Conservation (phyloP, 2,113 vertebrate species). For the Rhinopomastus cyanomelas region DNA sequence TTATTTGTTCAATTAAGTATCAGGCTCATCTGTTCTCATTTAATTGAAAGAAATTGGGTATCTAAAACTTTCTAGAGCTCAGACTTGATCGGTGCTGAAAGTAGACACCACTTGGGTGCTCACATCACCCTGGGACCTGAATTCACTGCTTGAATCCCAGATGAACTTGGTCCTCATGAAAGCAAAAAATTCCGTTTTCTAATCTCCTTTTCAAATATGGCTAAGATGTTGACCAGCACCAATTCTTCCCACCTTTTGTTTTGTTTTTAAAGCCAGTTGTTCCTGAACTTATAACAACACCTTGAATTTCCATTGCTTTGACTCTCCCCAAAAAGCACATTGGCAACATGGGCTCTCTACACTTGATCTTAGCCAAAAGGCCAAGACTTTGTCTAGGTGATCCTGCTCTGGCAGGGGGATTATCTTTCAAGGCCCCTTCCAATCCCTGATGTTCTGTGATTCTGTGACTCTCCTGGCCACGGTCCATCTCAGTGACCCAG, state of each 20-base stretch:
- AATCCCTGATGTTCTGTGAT: too few species aligned
- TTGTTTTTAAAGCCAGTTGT: neutral
- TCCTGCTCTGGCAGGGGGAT: too few species aligned
- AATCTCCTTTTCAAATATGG: neutral
- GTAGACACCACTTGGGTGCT: neutral
- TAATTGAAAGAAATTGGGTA: neutral
- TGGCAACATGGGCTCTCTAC: rapidly evolving
- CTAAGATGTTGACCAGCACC: neutral
- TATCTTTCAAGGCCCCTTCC: too few species aligned
- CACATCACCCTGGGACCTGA: neutral
- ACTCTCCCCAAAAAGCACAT: neutral
- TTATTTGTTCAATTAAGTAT: neutral
- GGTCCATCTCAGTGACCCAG: neutral
- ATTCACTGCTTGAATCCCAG: neutral
- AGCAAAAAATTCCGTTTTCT: neutral
- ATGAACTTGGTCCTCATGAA: neutral
- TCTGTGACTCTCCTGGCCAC: neutral
- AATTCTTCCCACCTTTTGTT: neutral
- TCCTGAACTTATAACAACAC: neutral
- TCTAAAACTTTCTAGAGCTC: neutral
- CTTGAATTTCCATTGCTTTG: neutral
- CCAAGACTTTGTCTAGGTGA: too few species aligned
- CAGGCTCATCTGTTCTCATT: neutral
- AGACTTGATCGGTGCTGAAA: neutral
- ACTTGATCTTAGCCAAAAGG: too few species aligned